Evolutionary conservation across 2,113 vertebrate genomes (phyloP), one percentile per base, ranked within the genome.

Genomic region (Brienomyrus longianalis): DNA sequence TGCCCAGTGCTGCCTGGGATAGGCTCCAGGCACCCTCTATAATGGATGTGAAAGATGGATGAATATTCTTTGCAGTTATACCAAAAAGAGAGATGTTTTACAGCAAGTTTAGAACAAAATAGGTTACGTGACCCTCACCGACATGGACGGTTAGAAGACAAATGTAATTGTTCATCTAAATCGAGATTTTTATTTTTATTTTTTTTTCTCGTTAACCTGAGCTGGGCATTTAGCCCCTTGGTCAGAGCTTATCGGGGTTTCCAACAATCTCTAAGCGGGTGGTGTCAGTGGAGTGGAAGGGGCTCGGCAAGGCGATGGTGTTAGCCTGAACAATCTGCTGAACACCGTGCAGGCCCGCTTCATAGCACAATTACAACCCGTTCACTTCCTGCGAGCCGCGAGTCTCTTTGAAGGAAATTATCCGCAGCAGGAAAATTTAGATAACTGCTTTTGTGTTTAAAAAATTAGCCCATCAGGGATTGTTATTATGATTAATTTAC

Each of bases 401-500:
- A 23, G 56, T 66, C 59, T 66, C 83, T 59, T 90, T 77, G 45
- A 87, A 52, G 62, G 89, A 77, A 86, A 90, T 74, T 6, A 52
- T 48, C 56, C 85, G 70, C 85, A 45, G 62, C 62, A 90, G 89
- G 89, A 74, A 87, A 45, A 90, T 90, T 89, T 47, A 56, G 70
- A 89, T 89, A 89, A 83, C 51, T 21, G 43, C 47, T 50, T 87
- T 90, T 90, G 31, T 77, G 48, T 90, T 90, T 87, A n/a, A 54
- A 39, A 80, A 77, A 70, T 52, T 52, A 62, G 52, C 80, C 80
- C 88, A 85, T 74, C 89, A 50, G 83, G 84, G 89, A 54, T 77
- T 87, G 85, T 43, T 90, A n/a, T 87, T 87, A 74, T 90, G 31
- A 90, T 89, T 89, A 74, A 90, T 90, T 87, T 90, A 70, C 83